These are phyloP conservation scores for Ditula angustiorana DNA, from an alignment of 2,888 invertebrate genomes.

Conservation along the genomic window DNA sequence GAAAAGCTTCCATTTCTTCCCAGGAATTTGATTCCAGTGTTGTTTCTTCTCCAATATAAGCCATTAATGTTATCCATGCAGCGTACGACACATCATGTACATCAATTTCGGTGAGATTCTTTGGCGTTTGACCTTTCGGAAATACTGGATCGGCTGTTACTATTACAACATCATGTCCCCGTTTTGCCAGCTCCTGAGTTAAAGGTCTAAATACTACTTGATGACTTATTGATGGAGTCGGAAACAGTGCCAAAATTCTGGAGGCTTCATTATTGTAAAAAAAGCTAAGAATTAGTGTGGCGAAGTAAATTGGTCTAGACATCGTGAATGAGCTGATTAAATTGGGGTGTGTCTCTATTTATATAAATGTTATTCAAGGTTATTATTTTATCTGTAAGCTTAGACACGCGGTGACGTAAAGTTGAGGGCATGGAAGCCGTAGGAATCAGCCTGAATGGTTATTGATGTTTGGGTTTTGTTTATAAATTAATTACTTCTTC, in stretches of 20 bases:
- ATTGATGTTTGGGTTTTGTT: not conserved
- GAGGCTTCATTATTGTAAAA: slow-evolving; percentile 32
- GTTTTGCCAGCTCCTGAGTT: slow-evolving; percentile 52
- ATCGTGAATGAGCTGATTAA: not conserved
- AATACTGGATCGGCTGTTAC: slow-evolving; percentile 54
- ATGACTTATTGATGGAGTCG: slow-evolving; percentile 60
- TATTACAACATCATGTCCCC: slow-evolving; percentile 60
- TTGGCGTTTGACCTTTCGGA: slow-evolving; percentile 41
- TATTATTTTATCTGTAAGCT: not conserved
- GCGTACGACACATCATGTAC: slow-evolving; percentile 48
- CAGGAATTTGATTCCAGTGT: not conserved
- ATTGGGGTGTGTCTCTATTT: not conserved
- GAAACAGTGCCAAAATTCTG: slow-evolving; percentile 51
- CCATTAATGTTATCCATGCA: slow-evolving; percentile 36
- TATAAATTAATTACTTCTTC: too few relatives aligned
- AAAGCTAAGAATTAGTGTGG: not conserved
- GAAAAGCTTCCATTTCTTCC: not conserved
- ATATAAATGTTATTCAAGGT: not conserved
- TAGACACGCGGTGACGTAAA: not conserved
- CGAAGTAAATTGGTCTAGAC: not conserved
- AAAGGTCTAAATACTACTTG: slow-evolving; percentile 60
- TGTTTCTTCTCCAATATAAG: slow-evolving; percentile 12
- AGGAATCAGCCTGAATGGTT: not conserved
- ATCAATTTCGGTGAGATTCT: slow-evolving; percentile 53
- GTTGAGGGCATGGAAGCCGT: not conserved